These are phyloP conservation scores for Empis stercorea DNA, from an alignment of 2,888 invertebrate genomes.

Conservation along the genomic window DNA sequence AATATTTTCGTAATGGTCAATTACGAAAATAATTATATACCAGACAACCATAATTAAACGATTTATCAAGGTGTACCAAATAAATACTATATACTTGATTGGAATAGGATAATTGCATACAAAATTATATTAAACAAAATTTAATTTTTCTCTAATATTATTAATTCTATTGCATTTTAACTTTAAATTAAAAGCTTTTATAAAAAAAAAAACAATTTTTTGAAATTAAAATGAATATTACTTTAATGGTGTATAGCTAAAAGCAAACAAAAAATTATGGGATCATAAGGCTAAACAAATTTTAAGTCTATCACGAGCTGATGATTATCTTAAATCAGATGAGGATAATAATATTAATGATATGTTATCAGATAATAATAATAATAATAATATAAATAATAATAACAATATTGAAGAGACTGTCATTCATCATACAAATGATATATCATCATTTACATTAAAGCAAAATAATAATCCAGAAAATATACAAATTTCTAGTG, in stretches of 20 bases:
- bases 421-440: not conserved
- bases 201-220: too few species aligned
- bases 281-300: conserved; percentile 36
- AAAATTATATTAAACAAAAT: too few species aligned
- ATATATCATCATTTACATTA: not conserved
- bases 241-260: conserved; percentile 23
- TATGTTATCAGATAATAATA: conserved; percentile 15
- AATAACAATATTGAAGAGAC: not conserved
- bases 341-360: conserved; percentile 23
- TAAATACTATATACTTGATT: too few species aligned
- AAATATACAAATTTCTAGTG: conserved; percentile 6
- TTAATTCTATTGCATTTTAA: too few species aligned
- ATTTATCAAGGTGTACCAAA: too few species aligned
- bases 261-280: conserved; percentile 35
- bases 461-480: not conserved
- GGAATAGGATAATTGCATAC: too few species aligned
- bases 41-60: too few species aligned
- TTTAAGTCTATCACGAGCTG: conserved; percentile 23
- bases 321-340: conserved; percentile 21
- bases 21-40: too few species aligned
- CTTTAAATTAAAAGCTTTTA: too few species aligned
- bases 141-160: too few species aligned
- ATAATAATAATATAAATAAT: conserved; percentile 13
- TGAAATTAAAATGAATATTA: not conserved
- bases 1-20: too few species aligned